Evolutionary conservation across 2,797 vertebrate species (phyloP), one percentile per base, ranked within the genome.

Genomic region (Eulemur mongoz): DNA sequence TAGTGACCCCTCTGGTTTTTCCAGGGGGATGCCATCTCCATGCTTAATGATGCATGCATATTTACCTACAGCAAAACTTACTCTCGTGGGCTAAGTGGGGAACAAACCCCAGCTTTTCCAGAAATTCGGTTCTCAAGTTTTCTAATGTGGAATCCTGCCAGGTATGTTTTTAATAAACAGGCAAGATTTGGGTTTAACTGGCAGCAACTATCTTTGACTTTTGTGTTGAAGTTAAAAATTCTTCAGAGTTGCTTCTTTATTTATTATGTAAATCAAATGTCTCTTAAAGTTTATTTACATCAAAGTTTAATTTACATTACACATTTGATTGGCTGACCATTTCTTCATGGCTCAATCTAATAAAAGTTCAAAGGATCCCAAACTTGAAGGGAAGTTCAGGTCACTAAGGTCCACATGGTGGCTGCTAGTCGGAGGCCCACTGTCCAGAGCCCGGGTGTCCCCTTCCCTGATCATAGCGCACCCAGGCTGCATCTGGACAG

Each of bases 161-260:
- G 13, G 0, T n/a, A 54, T 76, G 11, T 70, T 81, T 85, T 86
- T 69, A 91, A 90, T 7, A 10, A 91, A 75, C 13, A 92, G 59
- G 20, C 18, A 81, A 88, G 45, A 43, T 22, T 95, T 84, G 43
- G 11, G 52, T 35, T 85, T 93, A 91, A 73, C 72, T 54, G 95
- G 32, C 48, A 50, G 43, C n/a, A 94, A 23, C 57, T 40, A 72
- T 13, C 25, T 91, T 79, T 76, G 80, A 45, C 32, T 91, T 93
- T 38, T 72, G 20, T 76, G 27, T 38, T 75, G 76, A 89, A 23
- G 25, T 69, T 54, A 73, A 43, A 93, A 78, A 17, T 67, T 70
- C 43, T 61, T 93, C 27, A 88, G 69, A 91, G 22, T 13, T 84
- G 54, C 10, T 69, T 52, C 14, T 76, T 93, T 78, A 86, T 76